Base-by-base conservation (phyloP, 2,888 invertebrate genomes). In the Hemaris fuciformis region DNA sequence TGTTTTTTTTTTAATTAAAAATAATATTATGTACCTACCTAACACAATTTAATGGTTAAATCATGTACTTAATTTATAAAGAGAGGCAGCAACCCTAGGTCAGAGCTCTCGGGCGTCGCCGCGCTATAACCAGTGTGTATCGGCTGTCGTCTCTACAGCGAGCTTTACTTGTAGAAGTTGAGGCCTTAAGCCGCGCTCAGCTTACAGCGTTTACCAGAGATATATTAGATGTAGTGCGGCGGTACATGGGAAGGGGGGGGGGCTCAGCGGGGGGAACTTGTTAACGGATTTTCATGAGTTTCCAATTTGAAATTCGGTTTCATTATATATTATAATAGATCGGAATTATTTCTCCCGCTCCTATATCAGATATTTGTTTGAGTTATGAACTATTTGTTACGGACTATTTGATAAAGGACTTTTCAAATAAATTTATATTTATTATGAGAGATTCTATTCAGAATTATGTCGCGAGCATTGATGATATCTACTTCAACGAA, bases 231-330 rank as follows among this genome's bases (percentile, higher is more conserved):
- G 57, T 57, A 61, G 42, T 57, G 56, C 43, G 42, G 43, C 15
- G 18, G 41, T 6, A 41, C n/a, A 1, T 22, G 13, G 0, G 45
- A 23, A 7, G 48, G 23, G 53, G 18, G 6, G 27, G 43, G 2
- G 18, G 25, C 7, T 38, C 23, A 8, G 27, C n/a, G 31, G 2
- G 34, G 27, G 43, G 25, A 27, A 59, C 13, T 43, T 43, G 58
- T 61, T 61, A 45, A 15, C 43, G 57, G 57, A 61, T 61, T 61
- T 57, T 27, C 45, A 57, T 57, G 56, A 61, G 57, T 45, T 61
- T 42, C 31, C 57, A 57, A 61, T 61, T 57, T 57, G 56, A 23
- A 27, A 20, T 43, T 61, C 61, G 61, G 61, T 45, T 45, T 45
- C 57, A 57, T 57, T 45, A 61, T 43, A 43, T 23, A 34, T 34